These are phyloP conservation scores for Micropterix aruncella DNA, from an alignment of 2,888 invertebrate genomes.

Conservation along the genomic window DNA sequence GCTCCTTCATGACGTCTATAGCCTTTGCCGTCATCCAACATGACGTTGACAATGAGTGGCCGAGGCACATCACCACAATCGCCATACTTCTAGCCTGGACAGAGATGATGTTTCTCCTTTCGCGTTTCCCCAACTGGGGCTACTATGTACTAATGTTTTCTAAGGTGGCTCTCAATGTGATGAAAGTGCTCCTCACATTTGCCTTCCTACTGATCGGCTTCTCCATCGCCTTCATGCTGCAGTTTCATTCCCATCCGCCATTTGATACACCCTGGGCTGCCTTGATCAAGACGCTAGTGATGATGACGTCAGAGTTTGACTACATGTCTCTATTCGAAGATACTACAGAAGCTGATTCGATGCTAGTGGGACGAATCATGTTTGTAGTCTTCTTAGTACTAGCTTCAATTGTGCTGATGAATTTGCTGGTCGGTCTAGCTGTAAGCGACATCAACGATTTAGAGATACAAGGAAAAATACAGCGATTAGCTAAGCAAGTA, in stretches of 20 bases:
- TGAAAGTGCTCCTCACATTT: constrained; percentile 21
- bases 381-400: constrained; percentile 19
- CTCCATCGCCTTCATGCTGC: constrained; percentile 20
- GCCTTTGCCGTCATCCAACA: constrained; percentile 26
- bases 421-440: constrained; percentile 23
- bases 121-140: constrained; percentile 21
- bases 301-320: constrained; percentile 26
- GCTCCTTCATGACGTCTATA: constrained; percentile 28
- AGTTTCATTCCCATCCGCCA: constrained; percentile 17
- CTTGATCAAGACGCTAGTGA: constrained; percentile 21
- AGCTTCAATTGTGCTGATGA: constrained; percentile 21
- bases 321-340: constrained; percentile 18
- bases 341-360: constrained; percentile 16
- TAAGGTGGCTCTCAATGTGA: constrained; percentile 20
- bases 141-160: constrained; percentile 24
- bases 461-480: constrained; percentile 20
- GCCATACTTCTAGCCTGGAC: constrained; percentile 22
- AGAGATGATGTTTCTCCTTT: constrained; percentile 21
- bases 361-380: constrained; percentile 17
- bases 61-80: constrained; percentile 18
- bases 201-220: constrained; percentile 22
- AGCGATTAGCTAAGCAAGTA: constrained; percentile 20
- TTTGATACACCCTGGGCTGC: constrained; percentile 19
- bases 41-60: constrained; percentile 16
- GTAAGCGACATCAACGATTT: constrained; percentile 21